Conservation (phyloP, 2,888 invertebrate species). For the Acleris cristana region DNA sequence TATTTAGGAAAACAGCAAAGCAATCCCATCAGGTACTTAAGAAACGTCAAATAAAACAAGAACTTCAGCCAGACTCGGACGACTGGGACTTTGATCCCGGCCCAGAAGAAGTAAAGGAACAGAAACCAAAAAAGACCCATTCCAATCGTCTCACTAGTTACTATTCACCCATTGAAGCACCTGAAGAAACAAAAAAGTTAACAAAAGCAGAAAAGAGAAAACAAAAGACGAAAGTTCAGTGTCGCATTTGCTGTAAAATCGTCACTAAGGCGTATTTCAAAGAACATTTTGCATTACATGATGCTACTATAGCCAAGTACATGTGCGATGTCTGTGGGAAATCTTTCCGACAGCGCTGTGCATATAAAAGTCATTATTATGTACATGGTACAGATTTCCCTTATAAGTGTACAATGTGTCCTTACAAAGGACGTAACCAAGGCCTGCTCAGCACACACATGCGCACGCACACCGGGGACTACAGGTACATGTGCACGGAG, state of each 20-base stretch:
- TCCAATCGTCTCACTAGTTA: slow-evolving; percentile 24
- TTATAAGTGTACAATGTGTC: slow-evolving; percentile 41
- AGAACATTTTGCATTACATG: slow-evolving; percentile 32
- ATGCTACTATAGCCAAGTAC: slow-evolving; percentile 31
- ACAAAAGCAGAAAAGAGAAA: too few relatives aligned
- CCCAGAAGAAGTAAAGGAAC: slow-evolving; percentile 11
- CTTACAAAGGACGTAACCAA: slow-evolving; percentile 40
- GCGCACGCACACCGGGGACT: slow-evolving; percentile 39
- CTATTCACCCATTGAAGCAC: slow-evolving; percentile 17
- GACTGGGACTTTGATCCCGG: slow-evolving; percentile 11
- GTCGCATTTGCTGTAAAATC: slow-evolving; percentile 36
- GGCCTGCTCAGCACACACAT: slow-evolving; percentile 41
- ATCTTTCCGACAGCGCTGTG: slow-evolving; percentile 32
- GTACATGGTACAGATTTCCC: slow-evolving; percentile 40
- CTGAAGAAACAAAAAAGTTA: slow-evolving; percentile 21
- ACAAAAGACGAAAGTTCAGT: slow-evolving; percentile 30
- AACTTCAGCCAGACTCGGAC: slow-evolving; percentile 18
- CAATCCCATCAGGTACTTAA: slow-evolving; percentile 29
- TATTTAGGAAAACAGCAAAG: slow-evolving; percentile 36
- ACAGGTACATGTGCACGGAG: slow-evolving; percentile 39
- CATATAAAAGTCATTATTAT: slow-evolving; percentile 34
- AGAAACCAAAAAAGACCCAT: slow-evolving; percentile 22
- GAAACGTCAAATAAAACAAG: slow-evolving; percentile 29
- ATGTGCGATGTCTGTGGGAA: slow-evolving; percentile 39
- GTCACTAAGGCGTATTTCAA: slow-evolving; percentile 34